These are phyloP conservation scores for Cuculus canorus DNA, from an alignment of 2,797 vertebrate species.

Conservation along the genomic window DNA sequence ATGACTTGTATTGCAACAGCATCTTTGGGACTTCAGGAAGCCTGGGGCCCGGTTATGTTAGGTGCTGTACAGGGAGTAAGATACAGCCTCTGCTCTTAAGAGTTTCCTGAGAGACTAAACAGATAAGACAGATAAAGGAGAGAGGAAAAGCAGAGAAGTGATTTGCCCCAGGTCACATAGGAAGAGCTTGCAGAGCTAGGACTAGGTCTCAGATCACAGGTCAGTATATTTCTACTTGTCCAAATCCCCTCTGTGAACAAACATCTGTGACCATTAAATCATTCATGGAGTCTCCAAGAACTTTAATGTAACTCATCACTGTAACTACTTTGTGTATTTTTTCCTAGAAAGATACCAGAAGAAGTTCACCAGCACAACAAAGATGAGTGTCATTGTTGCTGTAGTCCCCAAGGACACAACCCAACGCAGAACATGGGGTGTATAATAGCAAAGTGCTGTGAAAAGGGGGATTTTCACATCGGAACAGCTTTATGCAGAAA, in stretches of 20 bases:
- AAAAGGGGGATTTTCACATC: background rate
- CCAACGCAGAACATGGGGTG: background rate
- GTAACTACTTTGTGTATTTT: background rate
- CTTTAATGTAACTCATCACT: background rate
- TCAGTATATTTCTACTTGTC: slow-evolving; percentile 23
- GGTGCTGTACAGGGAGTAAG: slow-evolving; percentile 24
- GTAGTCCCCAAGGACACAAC: background rate
- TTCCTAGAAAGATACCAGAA: background rate
- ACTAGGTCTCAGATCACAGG: background rate
- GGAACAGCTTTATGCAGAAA: background rate
- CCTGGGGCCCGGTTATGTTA: slow-evolving; percentile 1
- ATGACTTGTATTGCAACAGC: slow-evolving; percentile 44
- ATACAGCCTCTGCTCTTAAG: slow-evolving; percentile 19
- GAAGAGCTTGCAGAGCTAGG: background rate
- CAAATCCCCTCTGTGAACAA: background rate
- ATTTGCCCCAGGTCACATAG: slow-evolving; percentile 23
- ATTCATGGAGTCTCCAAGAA: background rate
- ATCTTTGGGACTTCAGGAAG: slow-evolving; percentile 57
- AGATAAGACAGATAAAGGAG: slow-evolving; percentile 45
- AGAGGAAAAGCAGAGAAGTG: slow-evolving; percentile 9
- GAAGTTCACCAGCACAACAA: background rate
- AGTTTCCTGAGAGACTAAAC: slow-evolving; percentile 44
- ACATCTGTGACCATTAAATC: slow-evolving; percentile 28
- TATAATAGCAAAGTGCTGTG: background rate
- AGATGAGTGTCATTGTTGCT: background rate